Percentiles rank a stretch among this genome's conserved stretches.
phyloP scores from a whole-genome alignment of 1,140 invertebrate species.

The Drosophila chauvacae region DNA sequence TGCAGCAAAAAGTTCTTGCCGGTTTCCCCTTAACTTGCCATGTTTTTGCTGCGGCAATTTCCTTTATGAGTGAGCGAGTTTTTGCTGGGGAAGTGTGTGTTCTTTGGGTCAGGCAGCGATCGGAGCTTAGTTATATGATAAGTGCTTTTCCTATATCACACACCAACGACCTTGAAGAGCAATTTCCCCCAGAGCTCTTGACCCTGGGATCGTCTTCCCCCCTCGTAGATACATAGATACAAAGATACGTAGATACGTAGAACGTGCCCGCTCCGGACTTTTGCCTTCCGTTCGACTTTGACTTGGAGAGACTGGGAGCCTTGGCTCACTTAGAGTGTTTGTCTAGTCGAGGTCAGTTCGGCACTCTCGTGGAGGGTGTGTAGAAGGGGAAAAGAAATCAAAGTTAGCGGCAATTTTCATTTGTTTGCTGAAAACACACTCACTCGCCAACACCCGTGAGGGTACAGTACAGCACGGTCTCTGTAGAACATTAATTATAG shows the following conservation, averaged over 20 bases:
- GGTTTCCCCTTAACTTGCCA: slow-evolving; percentile 8
- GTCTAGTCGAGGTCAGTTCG: slow-evolving; percentile 52
- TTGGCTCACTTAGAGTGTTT: slow-evolving; percentile 59
- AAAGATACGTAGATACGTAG: slow-evolving; percentile 4
- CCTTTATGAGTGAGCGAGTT: slow-evolving; percentile 27
- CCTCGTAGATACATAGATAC: background rate
- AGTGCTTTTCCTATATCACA: background rate
- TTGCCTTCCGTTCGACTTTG: slow-evolving; percentile 48
- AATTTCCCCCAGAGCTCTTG: slow-evolving; percentile 43
- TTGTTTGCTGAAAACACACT: slow-evolving; percentile 60
- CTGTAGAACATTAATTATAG: background rate
- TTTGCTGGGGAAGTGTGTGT: slow-evolving; percentile 1
- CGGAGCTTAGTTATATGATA: slow-evolving; percentile 4
- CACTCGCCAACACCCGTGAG: slow-evolving; percentile 7
- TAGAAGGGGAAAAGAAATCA: slow-evolving; percentile 12
- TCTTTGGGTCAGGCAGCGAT: slow-evolving; percentile 2
- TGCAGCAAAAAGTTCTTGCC: slow-evolving; percentile 19
- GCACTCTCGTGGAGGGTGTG: slow-evolving; percentile 7
- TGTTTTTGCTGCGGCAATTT: slow-evolving; percentile 7
- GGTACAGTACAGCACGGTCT: slow-evolving; percentile 7
- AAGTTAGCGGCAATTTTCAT: slow-evolving; percentile 66
- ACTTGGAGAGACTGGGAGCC: slow-evolving; percentile 35
- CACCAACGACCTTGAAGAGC: slow-evolving; percentile 55
- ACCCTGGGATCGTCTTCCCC: slow-evolving; percentile 22
- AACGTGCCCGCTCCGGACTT: slow-evolving; percentile 38